A percentile compares a stretch with the other conserved stretches of the same genome.
Evolutionary conservation across 2,888 invertebrate genomes (phyloP).

Genomic region (Gari tellinella): DNA sequence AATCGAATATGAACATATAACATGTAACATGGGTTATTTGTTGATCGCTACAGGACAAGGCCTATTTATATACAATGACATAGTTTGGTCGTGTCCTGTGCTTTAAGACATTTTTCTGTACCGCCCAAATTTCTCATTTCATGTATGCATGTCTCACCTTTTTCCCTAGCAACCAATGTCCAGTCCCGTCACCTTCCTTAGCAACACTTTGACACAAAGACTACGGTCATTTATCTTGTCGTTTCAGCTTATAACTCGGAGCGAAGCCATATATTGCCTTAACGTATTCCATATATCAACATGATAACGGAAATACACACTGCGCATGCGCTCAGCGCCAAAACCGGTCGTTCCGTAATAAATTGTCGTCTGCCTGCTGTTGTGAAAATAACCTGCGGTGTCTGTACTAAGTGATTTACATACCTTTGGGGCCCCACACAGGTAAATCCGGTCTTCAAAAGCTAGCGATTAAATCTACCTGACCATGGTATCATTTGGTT

Average conservation of each 20-base stretch:
- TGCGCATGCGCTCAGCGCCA: constrained; percentile 42
- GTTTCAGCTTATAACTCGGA: constrained; percentile 39
- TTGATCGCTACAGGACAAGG: too few species aligned
- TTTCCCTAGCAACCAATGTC: constrained; percentile 39
- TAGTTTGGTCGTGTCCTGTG: too few species aligned
- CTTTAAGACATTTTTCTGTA: background rate
- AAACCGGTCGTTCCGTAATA: constrained; percentile 3
- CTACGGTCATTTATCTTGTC: constrained; percentile 26
- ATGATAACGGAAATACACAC: constrained; percentile 20
- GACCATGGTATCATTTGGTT: too few species aligned
- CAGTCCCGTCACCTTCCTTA: constrained; percentile 38
- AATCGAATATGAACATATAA: too few species aligned
- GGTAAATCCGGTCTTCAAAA: too few species aligned
- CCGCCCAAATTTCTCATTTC: constrained; percentile 10
- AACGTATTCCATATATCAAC: constrained; percentile 1
- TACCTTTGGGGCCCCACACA: constrained; percentile 3
- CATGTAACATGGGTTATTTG: too few species aligned
- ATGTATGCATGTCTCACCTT: constrained; percentile 6
- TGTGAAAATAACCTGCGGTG: constrained; percentile 2
- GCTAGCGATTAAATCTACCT: too few species aligned
- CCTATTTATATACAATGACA: too few species aligned
- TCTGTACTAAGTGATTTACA: constrained; percentile 4
- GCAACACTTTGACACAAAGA: constrained; percentile 29
- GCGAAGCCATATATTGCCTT: constrained; percentile 19
- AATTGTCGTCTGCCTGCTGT: constrained; percentile 48